Conservation (phyloP, 2,888 invertebrate species). For the Lasioglossum zephyrum region DNA sequence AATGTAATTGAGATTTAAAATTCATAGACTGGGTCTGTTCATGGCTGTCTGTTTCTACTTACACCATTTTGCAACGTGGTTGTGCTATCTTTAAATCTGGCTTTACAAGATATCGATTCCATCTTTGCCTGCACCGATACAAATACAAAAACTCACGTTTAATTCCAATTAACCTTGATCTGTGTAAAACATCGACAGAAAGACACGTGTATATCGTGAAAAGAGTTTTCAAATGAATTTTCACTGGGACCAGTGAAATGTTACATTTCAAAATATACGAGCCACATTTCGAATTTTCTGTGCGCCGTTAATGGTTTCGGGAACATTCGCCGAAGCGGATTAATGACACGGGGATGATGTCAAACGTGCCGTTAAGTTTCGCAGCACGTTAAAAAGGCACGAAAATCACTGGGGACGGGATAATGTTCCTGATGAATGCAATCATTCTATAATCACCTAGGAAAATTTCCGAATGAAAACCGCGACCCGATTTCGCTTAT, state of each 20-base stretch:
- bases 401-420: not conserved
- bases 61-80: too few relatives aligned
- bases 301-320: not conserved
- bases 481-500: constrained; percentile 29
- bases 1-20: too few relatives aligned
- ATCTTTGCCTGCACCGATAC: too few relatives aligned
- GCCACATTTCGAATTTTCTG: not conserved
- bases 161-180: too few relatives aligned
- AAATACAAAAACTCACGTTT: too few relatives aligned
- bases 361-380: not conserved
- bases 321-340: not conserved
- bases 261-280: not conserved
- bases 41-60: too few relatives aligned
- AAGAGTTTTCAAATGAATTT: not conserved
- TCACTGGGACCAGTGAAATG: not conserved
- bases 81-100: too few relatives aligned
- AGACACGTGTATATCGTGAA: not conserved
- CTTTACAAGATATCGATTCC: too few relatives aligned
- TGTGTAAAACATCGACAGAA: not conserved
- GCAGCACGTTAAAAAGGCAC: not conserved
- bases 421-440: not conserved
- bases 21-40: too few relatives aligned
- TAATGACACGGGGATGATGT: not conserved
- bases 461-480: not conserved
- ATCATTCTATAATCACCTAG: not conserved